These are phyloP conservation scores for Pristionchus japonicus DNA, from an alignment of 2,888 invertebrate species.

Conservation along the genomic window DNA sequence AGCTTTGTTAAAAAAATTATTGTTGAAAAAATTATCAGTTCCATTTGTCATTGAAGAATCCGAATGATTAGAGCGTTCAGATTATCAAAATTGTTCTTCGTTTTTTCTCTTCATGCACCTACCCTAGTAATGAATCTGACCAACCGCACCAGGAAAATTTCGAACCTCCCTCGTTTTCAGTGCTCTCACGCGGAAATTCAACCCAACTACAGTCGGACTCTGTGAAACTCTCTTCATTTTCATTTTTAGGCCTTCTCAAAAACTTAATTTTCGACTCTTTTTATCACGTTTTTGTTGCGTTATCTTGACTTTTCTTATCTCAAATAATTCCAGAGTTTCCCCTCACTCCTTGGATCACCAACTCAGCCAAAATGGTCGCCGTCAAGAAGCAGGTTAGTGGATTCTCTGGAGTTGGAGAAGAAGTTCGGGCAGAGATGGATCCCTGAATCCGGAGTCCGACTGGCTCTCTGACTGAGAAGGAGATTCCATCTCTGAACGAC, in stretches of 20 bases:
- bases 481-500: slow-evolving; percentile 49
- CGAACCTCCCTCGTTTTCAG: background rate
- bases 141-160: background rate
- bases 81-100: too few relatives aligned
- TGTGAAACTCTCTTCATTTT: background rate
- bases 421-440: slow-evolving; percentile 65
- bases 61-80: too few relatives aligned
- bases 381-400: slow-evolving; percentile 64
- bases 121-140: slow-evolving; percentile 6
- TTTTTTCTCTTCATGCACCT: too few relatives aligned
- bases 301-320: background rate
- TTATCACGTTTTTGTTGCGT: background rate
- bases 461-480: slow-evolving; percentile 52
- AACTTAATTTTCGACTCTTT: too few relatives aligned
- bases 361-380: slow-evolving; percentile 41
- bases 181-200: background rate
- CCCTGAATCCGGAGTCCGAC: slow-evolving; percentile 66
- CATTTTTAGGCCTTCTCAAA: background rate
- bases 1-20: too few relatives aligned
- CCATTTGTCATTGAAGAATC: too few relatives aligned
- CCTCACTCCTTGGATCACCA: slow-evolving; percentile 41
- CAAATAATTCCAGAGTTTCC: background rate
- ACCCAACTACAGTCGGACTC: background rate
- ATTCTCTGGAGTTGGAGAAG: slow-evolving; percentile 62
- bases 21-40: too few relatives aligned